Evolutionary conservation across 1,140 invertebrate genomes (phyloP).

Genomic region (Ganaspis sp.): DNA sequence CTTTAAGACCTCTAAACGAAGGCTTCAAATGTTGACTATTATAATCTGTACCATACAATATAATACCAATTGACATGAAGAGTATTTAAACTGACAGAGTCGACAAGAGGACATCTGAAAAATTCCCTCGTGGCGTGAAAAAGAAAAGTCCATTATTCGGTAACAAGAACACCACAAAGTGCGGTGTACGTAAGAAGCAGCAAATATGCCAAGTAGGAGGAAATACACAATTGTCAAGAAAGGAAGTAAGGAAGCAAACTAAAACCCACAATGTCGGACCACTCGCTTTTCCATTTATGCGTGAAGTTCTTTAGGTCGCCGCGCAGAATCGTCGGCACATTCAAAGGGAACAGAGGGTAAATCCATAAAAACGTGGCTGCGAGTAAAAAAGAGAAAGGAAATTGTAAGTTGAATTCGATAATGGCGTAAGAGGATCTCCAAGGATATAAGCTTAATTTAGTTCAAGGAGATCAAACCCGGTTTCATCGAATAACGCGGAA

Average conservation of each 20-base stretch:
- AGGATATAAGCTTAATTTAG: constrained; percentile 59
- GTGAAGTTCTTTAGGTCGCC: constrained; percentile 43
- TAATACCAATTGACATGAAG: no score
- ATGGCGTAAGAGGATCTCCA: constrained; percentile 59
- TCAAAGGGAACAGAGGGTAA: constrained; percentile 45
- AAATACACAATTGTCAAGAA: constrained; percentile 35
- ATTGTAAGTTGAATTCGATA: constrained; percentile 53
- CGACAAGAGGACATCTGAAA: no score
- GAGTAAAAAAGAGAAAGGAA: constrained; percentile 10
- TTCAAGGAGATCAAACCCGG: constrained; percentile 35
- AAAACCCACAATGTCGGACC: constrained; percentile 32
- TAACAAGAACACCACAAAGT: constrained; percentile 22
- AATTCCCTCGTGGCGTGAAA: constrained; percentile 6
- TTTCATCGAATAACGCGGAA: constrained; percentile 35
- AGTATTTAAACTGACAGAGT: no score
- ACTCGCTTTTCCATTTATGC: constrained; percentile 42
- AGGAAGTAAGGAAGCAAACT: constrained; percentile 42
- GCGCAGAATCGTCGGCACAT: constrained; percentile 36
- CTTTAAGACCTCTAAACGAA: no score
- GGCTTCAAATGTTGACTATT: no score
- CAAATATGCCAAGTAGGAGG: constrained; percentile 22
- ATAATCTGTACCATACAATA: no score
- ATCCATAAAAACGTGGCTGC: constrained; percentile 43
- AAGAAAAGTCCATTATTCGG: constrained; percentile 12
- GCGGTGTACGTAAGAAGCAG: constrained; percentile 16